A percentile compares a stretch with the other conserved stretches of the same genome.
phyloP scores from a whole-genome alignment of 2,888 invertebrate species.

The Leucophenga montana region DNA sequence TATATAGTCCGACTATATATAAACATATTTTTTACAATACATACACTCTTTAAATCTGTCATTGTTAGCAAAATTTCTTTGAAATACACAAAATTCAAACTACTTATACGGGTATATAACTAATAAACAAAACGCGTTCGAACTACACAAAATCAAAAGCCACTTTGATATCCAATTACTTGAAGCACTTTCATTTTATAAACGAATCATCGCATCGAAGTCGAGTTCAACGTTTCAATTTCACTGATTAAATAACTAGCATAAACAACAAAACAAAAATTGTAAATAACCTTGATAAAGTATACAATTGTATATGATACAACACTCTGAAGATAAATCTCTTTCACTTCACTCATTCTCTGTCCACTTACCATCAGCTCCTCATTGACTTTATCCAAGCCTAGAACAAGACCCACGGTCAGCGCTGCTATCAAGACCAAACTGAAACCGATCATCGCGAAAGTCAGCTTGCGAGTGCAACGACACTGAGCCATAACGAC shows the following conservation, averaged over 20 bases:
- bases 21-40: no score
- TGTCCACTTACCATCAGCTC: not conserved
- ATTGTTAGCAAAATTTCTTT: not conserved
- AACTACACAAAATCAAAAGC: no score
- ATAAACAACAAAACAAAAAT: conserved; percentile 1
- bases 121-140: not conserved
- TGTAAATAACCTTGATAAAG: no score
- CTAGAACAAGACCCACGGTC: conserved; percentile 1
- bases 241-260: not conserved
- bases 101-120: no score
- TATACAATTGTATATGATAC: not conserved
- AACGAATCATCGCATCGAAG: no score
- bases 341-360: no score
- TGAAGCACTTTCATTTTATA: no score
- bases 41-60: not conserved
- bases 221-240: not conserved
- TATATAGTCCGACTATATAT: no score
- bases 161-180: no score
- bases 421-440: conserved; percentile 1
- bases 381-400: not conserved
- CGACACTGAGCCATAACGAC: not conserved
- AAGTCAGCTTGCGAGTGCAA: conserved; percentile 13
- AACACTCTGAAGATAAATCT: no score
- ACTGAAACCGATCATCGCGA: conserved; percentile 10
- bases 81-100: not conserved